Conservation (phyloP, 2,888 invertebrate species). For the Didymodactylos carnosus region DNA sequence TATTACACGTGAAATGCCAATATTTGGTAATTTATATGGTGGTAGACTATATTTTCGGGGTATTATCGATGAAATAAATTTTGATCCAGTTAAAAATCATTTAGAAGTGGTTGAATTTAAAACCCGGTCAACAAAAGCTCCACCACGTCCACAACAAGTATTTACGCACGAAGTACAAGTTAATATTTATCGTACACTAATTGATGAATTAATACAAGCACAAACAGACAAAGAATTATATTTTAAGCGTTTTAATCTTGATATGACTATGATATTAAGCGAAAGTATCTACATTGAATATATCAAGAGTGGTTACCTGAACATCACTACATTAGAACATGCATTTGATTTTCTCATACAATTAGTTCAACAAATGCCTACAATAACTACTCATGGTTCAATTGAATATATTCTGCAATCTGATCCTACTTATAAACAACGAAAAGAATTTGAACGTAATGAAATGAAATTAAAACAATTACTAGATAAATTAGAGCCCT, state of each 20-base stretch:
- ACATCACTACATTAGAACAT: not conserved
- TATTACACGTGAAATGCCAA: slow-evolving; percentile 24
- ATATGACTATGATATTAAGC: slow-evolving; percentile 20
- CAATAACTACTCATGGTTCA: not conserved
- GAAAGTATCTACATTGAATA: slow-evolving; percentile 18
- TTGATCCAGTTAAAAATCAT: slow-evolving; percentile 19
- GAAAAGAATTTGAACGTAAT: slow-evolving; percentile 19
- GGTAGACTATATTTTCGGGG: slow-evolving; percentile 24
- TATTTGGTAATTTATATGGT: slow-evolving; percentile 26
- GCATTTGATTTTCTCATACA: not conserved
- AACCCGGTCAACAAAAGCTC: slow-evolving; percentile 18
- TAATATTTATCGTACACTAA: slow-evolving; percentile 25
- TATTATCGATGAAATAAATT: slow-evolving; percentile 26
- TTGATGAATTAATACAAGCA: slow-evolving; percentile 26
- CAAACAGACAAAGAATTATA: slow-evolving; percentile 19
- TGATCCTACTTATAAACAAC: not conserved
- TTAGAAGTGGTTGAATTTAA: slow-evolving; percentile 25
- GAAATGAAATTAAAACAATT: slow-evolving; percentile 18
- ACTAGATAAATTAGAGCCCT: slow-evolving; percentile 18
- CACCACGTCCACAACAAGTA: slow-evolving; percentile 22
- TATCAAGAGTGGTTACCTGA: not conserved
- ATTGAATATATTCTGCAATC: slow-evolving; percentile 1
- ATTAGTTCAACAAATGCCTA: not conserved
- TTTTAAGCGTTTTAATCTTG: slow-evolving; percentile 20
- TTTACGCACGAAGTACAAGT: slow-evolving; percentile 24